phyloP scores from a whole-genome alignment of 2,888 invertebrate species.

The Eupithecia subfuscata region DNA sequence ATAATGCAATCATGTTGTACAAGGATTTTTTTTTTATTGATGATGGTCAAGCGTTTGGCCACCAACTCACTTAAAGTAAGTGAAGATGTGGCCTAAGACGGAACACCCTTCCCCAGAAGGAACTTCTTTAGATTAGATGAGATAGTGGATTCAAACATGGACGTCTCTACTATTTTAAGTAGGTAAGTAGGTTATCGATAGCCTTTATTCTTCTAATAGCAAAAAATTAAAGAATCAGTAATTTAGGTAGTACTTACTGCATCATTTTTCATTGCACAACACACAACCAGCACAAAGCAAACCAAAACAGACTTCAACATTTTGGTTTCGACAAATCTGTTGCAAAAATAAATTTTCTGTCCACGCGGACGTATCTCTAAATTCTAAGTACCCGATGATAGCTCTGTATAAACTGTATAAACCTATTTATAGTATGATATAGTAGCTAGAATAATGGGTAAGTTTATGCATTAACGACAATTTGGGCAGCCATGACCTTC shows the following conservation, averaged over 20 bases:
- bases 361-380: constrained; percentile 8
- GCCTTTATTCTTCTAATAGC: background rate
- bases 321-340: constrained; percentile 2
- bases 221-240: background rate
- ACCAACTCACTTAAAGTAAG: too few species aligned
- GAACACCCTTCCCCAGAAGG: too few species aligned
- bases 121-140: too few species aligned
- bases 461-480: constrained; percentile 38
- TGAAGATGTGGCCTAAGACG: too few species aligned
- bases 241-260: constrained; percentile 41
- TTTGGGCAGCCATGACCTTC: constrained; percentile 47
- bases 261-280: constrained; percentile 35
- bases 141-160: too few species aligned
- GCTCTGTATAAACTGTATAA: constrained; percentile 24
- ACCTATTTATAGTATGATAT: constrained; percentile 6
- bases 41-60: too few species aligned
- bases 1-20: too few species aligned
- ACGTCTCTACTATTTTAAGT: too few species aligned
- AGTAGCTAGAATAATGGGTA: constrained; percentile 36
- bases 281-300: constrained; percentile 37
- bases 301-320: constrained; percentile 40
- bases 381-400: constrained; percentile 16
- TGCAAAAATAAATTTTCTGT: background rate
- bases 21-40: too few species aligned
- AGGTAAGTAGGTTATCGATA: background rate